These are phyloP conservation scores for Hapalemur alaotrensis DNA, from an alignment of 2,797 vertebrate species.

Conservation along the genomic window DNA sequence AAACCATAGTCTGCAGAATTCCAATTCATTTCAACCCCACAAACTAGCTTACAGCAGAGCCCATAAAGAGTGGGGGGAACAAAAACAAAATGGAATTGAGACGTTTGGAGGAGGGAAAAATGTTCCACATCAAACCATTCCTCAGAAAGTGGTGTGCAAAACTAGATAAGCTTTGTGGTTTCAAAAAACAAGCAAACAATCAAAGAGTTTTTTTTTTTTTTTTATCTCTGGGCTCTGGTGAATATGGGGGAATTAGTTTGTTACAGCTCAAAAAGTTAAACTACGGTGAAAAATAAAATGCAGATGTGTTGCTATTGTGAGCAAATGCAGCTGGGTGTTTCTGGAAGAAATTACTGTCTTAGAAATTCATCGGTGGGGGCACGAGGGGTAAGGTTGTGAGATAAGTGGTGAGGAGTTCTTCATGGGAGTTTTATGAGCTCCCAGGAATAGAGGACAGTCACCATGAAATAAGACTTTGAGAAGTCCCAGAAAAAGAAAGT, in stretches of 20 bases:
- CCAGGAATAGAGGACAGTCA: neutral
- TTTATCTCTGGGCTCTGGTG: neutral
- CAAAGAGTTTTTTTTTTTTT: neutral
- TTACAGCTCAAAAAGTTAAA: neutral
- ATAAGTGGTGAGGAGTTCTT: neutral
- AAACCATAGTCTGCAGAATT: neutral
- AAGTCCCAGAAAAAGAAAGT: neutral
- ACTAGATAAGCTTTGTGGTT: neutral
- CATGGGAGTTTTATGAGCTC: neutral
- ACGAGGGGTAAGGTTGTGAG: neutral
- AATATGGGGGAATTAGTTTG: neutral
- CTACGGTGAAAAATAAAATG: neutral
- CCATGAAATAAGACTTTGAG: neutral
- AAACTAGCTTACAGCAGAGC: neutral
- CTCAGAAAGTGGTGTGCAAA: neutral
- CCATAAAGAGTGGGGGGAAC: rapidly evolving
- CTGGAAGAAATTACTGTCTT: neutral
- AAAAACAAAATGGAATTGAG: neutral
- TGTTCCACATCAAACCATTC: neutral
- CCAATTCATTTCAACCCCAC: neutral
- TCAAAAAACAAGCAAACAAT: neutral
- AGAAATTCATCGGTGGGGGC: neutral
- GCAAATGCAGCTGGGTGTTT: neutral
- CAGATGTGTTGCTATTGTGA: neutral
- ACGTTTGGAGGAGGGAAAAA: neutral